A percentile compares a stretch with the other conserved stretches of the same genome.
Conservation (phyloP, 2,113 vertebrate genomes). For the Andinoacara biseriatus region DNA sequence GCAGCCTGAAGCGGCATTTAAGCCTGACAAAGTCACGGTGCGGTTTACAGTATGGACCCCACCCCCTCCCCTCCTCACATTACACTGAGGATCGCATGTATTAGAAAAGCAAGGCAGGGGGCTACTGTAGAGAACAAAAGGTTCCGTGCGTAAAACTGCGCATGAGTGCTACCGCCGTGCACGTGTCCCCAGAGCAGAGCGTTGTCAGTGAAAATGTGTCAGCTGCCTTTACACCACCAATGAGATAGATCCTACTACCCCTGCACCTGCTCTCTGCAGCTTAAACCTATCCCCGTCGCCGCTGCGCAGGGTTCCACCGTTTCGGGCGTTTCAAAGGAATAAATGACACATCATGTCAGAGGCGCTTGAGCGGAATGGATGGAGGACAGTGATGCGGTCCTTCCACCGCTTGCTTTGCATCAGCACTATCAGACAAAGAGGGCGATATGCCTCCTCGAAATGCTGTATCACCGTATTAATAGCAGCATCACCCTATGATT, state of each 20-base stretch:
- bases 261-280: neutral
- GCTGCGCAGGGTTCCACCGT: neutral
- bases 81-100: conserved; percentile 38
- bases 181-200: conserved; percentile 43
- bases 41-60: conserved; percentile 36
- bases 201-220: conserved; percentile 22
- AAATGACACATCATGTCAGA: neutral
- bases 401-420: conserved; percentile 46
- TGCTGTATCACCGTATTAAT: conserved; percentile 77
- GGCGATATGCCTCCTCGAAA: conserved; percentile 53
- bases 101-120: conserved; percentile 20
- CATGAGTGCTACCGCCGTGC: conserved; percentile 46
- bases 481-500: conserved; percentile 35
- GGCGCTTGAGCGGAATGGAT: neutral
- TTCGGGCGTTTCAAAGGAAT: neutral
- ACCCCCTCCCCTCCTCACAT: neutral
- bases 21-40: conserved; percentile 54
- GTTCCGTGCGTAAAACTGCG: conserved; percentile 51
- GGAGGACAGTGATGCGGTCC: conserved; percentile 29
- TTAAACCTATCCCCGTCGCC: neutral
- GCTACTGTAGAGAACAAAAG: conserved; percentile 72
- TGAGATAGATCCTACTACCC: neutral
- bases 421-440: conserved; percentile 76
- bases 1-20: conserved; percentile 28
- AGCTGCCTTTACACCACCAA: neutral